Evolutionary conservation across 1,140 invertebrate species (phyloP).

Genomic region (Schlechtendalia chinensis): DNA sequence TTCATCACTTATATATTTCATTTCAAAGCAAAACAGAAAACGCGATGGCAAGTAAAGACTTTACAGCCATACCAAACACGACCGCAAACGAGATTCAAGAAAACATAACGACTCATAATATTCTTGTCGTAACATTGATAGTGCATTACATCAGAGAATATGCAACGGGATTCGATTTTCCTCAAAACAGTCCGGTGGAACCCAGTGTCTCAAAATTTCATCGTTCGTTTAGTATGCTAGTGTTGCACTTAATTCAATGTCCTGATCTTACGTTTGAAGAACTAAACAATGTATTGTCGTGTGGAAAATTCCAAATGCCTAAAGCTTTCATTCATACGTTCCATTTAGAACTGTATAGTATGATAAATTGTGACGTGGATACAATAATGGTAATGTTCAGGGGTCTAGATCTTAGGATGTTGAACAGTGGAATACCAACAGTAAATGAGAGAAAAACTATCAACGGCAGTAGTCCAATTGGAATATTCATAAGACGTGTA

Average conservation of each 20-base stretch:
- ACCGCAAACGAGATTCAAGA: slow-evolving; percentile 45
- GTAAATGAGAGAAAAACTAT: slow-evolving; percentile 53
- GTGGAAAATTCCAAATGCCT: slow-evolving; percentile 60
- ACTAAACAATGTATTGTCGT: slow-evolving; percentile 61
- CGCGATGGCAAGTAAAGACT: slow-evolving; percentile 9
- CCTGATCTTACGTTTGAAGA: slow-evolving; percentile 66
- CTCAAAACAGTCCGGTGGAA: background rate
- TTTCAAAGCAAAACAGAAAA: background rate
- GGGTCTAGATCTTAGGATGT: slow-evolving; percentile 56
- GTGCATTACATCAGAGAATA: slow-evolving; percentile 12
- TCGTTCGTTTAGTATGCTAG: slow-evolving; percentile 49
- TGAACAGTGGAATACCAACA: slow-evolving; percentile 52
- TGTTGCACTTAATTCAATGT: slow-evolving; percentile 56
- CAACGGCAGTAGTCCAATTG: slow-evolving; percentile 58
- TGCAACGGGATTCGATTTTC: background rate
- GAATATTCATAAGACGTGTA: slow-evolving; percentile 75
- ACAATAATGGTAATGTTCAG: slow-evolving; percentile 66
- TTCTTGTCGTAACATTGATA: slow-evolving; percentile 35
- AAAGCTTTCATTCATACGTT: slow-evolving; percentile 59
- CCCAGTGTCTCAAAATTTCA: background rate
- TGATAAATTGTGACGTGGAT: slow-evolving; percentile 62
- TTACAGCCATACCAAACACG: slow-evolving; percentile 36
- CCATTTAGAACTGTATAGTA: slow-evolving; percentile 59
- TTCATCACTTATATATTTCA: background rate
- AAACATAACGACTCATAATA: slow-evolving; percentile 40